A percentile compares a stretch with the other conserved stretches of the same genome.
Conservation (phyloP, 92 coral and sea anemone species). For the Paragorgia papillata region DNA sequence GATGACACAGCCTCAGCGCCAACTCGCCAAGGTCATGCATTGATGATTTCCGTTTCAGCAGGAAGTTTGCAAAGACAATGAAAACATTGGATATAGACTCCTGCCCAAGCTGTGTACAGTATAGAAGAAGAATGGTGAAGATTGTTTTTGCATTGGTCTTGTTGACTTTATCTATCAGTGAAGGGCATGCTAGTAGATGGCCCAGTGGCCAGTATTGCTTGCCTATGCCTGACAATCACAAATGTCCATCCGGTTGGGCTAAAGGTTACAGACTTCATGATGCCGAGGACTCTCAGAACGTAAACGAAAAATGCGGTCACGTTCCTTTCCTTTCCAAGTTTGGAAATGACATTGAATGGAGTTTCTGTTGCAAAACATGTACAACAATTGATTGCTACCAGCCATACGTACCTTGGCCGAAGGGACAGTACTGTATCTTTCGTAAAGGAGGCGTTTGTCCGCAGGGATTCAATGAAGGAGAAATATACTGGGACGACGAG, state of each 20-base stretch:
- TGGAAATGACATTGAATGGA: slow-evolving; percentile 1
- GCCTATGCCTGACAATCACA: slow-evolving; percentile 21
- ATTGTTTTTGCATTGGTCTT: too few species aligned
- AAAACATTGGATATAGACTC: not conserved
- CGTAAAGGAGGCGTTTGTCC: too few species aligned
- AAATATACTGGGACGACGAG: slow-evolving; percentile 69
- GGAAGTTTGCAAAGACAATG: not conserved
- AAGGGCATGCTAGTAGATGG: too few species aligned
- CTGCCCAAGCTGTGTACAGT: not conserved
- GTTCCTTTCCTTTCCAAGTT: not conserved
- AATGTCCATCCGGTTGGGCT: slow-evolving; percentile 29
- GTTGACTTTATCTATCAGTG: too few species aligned
- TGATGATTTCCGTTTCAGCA: too few species aligned
- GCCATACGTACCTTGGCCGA: not conserved
- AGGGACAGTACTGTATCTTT: too few species aligned
- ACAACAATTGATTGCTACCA: not conserved
- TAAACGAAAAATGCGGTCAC: not conserved
- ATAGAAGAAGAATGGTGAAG: not conserved
- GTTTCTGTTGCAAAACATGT: slow-evolving; percentile 28
- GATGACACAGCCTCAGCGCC: too few species aligned
- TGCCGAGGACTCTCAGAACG: slow-evolving; percentile 1
- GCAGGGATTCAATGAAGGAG: slow-evolving; percentile 55
- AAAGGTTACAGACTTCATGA: slow-evolving; percentile 12
- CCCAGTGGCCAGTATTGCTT: slow-evolving; percentile 23
- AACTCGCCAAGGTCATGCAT: too few species aligned